phyloP scores from a whole-genome alignment of 2,888 invertebrate species.

The Venusia cambrica region DNA sequence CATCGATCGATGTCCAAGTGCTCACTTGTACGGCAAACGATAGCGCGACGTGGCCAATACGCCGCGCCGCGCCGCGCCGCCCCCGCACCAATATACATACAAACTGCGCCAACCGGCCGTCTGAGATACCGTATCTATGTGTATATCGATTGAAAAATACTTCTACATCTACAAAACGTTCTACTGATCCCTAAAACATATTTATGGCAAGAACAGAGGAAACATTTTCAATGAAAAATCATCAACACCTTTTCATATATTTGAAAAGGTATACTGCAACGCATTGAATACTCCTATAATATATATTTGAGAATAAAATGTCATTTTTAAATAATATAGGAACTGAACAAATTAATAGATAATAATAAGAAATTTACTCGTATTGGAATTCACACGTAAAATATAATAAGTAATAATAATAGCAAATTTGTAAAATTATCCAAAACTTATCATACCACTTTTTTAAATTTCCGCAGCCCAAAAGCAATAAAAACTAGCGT shows the following conservation, averaged over 20 bases:
- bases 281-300: constrained; percentile 44
- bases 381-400: constrained; percentile 78
- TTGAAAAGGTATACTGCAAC: too few relatives aligned
- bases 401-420: constrained; percentile 37
- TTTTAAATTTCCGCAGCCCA: constrained; percentile 78
- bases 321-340: constrained; percentile 55
- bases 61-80: constrained; percentile 40
- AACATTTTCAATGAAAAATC: constrained; percentile 64
- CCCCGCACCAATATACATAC: constrained; percentile 69
- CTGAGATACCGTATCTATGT: constrained; percentile 71
- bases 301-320: constrained; percentile 42
- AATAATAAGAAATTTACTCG: constrained; percentile 60
- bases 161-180: constrained; percentile 61
- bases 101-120: constrained; percentile 71
- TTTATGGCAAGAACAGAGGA: constrained; percentile 79
- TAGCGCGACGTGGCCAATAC: constrained; percentile 67
- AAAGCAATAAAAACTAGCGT: constrained; percentile 79
- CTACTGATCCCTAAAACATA: constrained; percentile 74
- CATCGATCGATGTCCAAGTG: constrained; percentile 71
- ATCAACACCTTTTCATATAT: constrained; percentile 55
- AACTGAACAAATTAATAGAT: constrained; percentile 44
- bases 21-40: constrained; percentile 77
- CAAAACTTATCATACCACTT: constrained; percentile 81
- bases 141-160: constrained; percentile 76
- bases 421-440: constrained; percentile 82